These are phyloP conservation scores for Triplophysa siluroides DNA, from an alignment of 2,113 vertebrate species.

Conservation along the genomic window DNA sequence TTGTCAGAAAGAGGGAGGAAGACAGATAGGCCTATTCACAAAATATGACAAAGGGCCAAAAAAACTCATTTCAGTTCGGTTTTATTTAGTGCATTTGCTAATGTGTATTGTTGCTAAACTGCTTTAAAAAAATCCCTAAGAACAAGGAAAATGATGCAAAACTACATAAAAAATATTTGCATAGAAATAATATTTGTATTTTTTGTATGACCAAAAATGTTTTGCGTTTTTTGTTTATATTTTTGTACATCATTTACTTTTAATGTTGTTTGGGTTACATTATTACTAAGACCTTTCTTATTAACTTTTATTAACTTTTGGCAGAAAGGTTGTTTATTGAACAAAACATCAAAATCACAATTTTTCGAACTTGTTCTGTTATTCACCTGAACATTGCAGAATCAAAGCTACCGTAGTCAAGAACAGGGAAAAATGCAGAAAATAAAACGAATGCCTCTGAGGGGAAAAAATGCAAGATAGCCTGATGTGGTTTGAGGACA, in stretches of 20 bases:
- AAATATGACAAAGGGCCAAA: neutral
- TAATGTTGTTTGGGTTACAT: too few relatives aligned
- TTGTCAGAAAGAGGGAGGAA: neutral
- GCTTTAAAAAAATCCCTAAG: too few relatives aligned
- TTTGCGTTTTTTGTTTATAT: too few relatives aligned
- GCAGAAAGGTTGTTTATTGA: neutral
- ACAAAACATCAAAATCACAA: neutral
- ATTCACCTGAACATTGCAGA: neutral
- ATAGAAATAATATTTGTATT: too few relatives aligned
- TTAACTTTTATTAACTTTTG: too few relatives aligned
- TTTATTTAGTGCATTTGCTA: neutral
- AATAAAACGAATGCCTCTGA: conserved; percentile 54
- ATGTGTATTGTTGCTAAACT: neutral
- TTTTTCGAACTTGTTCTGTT: neutral
- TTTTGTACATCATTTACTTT: too few relatives aligned
- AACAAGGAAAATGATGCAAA: too few relatives aligned
- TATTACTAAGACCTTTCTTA: too few relatives aligned
- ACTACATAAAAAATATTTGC: too few relatives aligned
- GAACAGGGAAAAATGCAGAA: conserved; percentile 27
- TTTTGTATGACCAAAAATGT: too few relatives aligned
- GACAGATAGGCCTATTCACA: neutral
- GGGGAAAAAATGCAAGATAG: conserved; percentile 60
- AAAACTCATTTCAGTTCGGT: neutral
- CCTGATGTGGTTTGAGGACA: conserved; percentile 56
- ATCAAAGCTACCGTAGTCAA: conserved; percentile 29